phyloP scores from a whole-genome alignment of 2,113 vertebrate genomes.

The Corythoichthys intestinalis region DNA sequence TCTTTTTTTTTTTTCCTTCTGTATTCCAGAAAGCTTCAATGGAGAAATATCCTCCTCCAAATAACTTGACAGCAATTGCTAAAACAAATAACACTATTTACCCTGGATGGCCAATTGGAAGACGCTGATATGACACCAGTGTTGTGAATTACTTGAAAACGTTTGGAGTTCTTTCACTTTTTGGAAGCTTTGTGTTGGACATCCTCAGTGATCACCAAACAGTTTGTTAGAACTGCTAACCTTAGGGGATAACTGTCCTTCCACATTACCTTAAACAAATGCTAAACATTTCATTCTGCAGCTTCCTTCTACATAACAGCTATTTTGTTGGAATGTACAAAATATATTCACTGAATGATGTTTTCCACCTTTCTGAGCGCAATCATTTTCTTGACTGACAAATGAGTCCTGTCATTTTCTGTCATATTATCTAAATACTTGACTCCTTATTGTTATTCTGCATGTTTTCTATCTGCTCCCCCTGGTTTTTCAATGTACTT shows the following conservation, averaged over 20 bases:
- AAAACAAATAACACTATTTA: background rate
- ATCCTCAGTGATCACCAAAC: conserved; percentile 11
- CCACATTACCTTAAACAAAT: background rate
- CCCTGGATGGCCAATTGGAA: background rate
- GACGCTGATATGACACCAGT: background rate
- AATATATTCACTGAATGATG: conserved; percentile 14
- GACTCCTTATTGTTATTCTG: conserved; percentile 40
- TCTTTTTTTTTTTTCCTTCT: background rate
- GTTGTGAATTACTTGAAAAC: background rate
- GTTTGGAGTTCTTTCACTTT: background rate
- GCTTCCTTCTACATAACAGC: background rate
- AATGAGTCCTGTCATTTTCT: conserved; percentile 55
- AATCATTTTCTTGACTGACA: conserved; percentile 33
- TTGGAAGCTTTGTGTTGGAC: conserved; percentile 20
- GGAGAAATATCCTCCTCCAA: conserved; percentile 33
- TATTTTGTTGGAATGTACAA: background rate
- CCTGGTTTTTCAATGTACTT: conserved; percentile 21
- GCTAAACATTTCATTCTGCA: background rate
- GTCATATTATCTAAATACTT: conserved; percentile 49
- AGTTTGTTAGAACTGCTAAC: conserved; percentile 11
- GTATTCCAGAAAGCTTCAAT: conserved; percentile 42
- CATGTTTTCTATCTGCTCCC: conserved; percentile 49
- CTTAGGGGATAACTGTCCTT: conserved; percentile 5
- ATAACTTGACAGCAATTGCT: conserved; percentile 1
- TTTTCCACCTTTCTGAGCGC: conserved; percentile 28